Evolutionary conservation across 1,140 invertebrate genomes (phyloP), one percentile per base, ranked within the genome.

Genomic region (Campoletis sonorensis): DNA sequence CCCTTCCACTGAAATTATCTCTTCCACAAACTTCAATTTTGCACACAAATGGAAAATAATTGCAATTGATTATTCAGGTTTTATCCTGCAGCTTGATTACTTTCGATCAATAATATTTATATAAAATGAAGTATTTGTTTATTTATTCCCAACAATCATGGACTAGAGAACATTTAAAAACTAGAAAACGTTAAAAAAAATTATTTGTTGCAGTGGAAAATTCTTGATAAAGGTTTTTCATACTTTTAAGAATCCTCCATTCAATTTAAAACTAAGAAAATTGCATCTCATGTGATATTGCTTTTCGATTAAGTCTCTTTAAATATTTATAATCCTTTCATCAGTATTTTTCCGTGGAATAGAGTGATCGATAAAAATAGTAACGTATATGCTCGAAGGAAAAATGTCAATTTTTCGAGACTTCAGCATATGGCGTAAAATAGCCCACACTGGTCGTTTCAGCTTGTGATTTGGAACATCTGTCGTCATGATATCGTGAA

Each of bases 381-480:
- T 33, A 4, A 33, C 7, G 7, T 33, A 54, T 54, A 18, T 54
- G 16, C 18, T 18, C 8, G 51, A 54, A 54, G 18, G 51, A 54
- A 54, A 54, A 54, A 21, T 21, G 10, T 23, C 61, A 23, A 64
- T 64, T 54, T 64, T 64, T 27, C 61, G 23, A 64, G 26, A 64
- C 23, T 64, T 64, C 21, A 61, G 58, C 58, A 61, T 21, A 23
- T 23, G 58, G 58, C 58, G 21, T 61, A 61, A 61, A 61, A 61
- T 61, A 23, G 58, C 8, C 58, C 58, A 61, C 58, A 61, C 67
- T 30, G 33, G 27, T 37, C 27, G 70, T 79, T 79, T 51, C 49
- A 45, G 67, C 71, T 84, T 72, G 79, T 84, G 80, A 86, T 86
- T 88, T 84, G 81, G n/a, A 79, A 80, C 86, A 88, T 86, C 85